Evolutionary conservation across 1,140 invertebrate genomes (phyloP).

Genomic region (Ostrea denselamellosa): DNA sequence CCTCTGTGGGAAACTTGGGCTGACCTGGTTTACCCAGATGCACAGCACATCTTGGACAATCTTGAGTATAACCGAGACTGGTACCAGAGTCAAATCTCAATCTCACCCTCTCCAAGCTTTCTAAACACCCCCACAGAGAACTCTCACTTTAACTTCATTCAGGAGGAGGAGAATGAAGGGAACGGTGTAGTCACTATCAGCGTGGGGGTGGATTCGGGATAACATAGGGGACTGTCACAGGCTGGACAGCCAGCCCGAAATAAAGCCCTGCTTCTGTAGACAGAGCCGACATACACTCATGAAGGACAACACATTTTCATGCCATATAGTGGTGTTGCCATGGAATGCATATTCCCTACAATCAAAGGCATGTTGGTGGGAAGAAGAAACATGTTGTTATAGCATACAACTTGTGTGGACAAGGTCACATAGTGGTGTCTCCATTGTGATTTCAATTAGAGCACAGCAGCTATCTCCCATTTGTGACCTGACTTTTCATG

Average conservation of each 20-base stretch:
- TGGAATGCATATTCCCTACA: background rate
- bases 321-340: conserved; percentile 21
- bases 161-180: background rate
- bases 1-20: conserved; percentile 99
- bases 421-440: background rate
- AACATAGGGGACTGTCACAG: background rate
- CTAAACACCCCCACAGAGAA: background rate
- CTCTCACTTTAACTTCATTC: conserved; percentile 12
- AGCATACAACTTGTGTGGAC: background rate
- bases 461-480: background rate
- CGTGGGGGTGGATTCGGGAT: background rate
- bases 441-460: conserved; percentile 20
- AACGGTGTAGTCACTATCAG: background rate
- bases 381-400: background rate
- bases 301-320: conserved; percentile 29
- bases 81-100: conserved; percentile 87
- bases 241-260: background rate
- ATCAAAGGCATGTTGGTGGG: background rate
- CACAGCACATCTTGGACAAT: conserved; percentile 97
- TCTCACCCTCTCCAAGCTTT: conserved; percentile 80
- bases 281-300: background rate
- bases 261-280: background rate
- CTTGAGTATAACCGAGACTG: conserved; percentile 99
- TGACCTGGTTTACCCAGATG: conserved; percentile 98
- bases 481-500: background rate